These are phyloP conservation scores for Zygogramma bicolorata DNA, from an alignment of 2,888 invertebrate genomes.

Conservation along the genomic window DNA sequence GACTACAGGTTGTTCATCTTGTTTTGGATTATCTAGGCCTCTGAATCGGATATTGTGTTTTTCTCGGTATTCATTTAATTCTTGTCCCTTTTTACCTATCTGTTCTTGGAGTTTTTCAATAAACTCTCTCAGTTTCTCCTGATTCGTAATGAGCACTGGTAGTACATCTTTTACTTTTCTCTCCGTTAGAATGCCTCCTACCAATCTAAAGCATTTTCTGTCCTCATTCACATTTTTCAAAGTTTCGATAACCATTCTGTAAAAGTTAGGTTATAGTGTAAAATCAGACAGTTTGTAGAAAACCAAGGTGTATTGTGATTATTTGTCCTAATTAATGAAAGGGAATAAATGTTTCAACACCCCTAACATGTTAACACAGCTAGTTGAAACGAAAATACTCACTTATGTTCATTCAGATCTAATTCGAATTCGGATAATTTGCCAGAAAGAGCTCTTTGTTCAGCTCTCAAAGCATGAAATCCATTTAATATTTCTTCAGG, in stretches of 20 bases:
- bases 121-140: conserved; percentile 84
- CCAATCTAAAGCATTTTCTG: conserved; percentile 92
- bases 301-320: background rate
- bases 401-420: conserved; percentile 98
- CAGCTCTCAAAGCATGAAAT: conserved; percentile 88
- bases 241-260: conserved; percentile 94
- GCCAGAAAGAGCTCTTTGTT: conserved; percentile 87
- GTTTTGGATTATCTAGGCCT: conserved; percentile 66
- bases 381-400: conserved; percentile 58
- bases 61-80: conserved; percentile 93
- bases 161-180: conserved; percentile 91
- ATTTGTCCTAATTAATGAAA: background rate
- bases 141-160: conserved; percentile 84
- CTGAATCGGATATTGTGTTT: conserved; percentile 89
- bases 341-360: background rate
- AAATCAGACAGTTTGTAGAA: conserved; percentile 5
- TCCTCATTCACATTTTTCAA: conserved; percentile 85
- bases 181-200: conserved; percentile 94
- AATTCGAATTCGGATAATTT: conserved; percentile 94
- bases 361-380: background rate
- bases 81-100: conserved; percentile 86
- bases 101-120: conserved; percentile 84
- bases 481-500: conserved; percentile 87
- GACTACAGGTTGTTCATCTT: conserved; percentile 64
- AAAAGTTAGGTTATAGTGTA: conserved; percentile 54